Conservation (phyloP, 2,888 invertebrate genomes). For the Callinectes sapidus region DNA sequence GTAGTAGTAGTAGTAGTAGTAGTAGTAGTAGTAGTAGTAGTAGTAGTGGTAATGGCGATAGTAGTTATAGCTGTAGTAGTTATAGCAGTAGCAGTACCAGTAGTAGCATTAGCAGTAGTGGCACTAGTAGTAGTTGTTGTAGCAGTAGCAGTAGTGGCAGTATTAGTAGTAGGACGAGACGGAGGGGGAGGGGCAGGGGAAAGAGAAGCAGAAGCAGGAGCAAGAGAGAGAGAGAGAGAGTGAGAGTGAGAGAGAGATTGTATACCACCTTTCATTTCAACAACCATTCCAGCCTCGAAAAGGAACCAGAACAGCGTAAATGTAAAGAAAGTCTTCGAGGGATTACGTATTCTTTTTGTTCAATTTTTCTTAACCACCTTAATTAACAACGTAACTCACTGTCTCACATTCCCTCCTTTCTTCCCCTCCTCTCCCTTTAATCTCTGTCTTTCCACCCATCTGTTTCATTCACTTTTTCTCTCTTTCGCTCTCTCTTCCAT, state of each 20-base stretch:
- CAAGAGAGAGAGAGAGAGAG: conserved; percentile 15
- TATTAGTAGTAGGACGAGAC: no score
- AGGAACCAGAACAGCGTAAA: not conserved
- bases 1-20: not conserved
- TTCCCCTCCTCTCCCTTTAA: not conserved
- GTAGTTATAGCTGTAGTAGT: not conserved
- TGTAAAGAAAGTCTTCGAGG: not conserved
- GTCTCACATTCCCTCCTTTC: not conserved
- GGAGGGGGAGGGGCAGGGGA: no score
- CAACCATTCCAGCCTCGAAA: not conserved
- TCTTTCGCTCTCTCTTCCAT: not conserved
- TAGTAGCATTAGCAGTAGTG: no score
- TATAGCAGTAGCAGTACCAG: not conserved
- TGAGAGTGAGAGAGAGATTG: not conserved
- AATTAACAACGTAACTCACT: not conserved
- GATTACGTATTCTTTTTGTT: not conserved
- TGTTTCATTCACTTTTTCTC: not conserved
- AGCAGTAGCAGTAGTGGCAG: no score
- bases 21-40: not conserved
- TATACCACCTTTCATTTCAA: not conserved
- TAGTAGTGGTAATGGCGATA: not conserved
- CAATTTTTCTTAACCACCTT: not conserved
- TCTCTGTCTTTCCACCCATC: not conserved
- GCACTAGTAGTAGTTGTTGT: no score
- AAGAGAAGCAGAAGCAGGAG: no score